These are phyloP conservation scores for Odontomachus brunneus DNA, from an alignment of 1,140 invertebrate genomes.

Conservation along the genomic window DNA sequence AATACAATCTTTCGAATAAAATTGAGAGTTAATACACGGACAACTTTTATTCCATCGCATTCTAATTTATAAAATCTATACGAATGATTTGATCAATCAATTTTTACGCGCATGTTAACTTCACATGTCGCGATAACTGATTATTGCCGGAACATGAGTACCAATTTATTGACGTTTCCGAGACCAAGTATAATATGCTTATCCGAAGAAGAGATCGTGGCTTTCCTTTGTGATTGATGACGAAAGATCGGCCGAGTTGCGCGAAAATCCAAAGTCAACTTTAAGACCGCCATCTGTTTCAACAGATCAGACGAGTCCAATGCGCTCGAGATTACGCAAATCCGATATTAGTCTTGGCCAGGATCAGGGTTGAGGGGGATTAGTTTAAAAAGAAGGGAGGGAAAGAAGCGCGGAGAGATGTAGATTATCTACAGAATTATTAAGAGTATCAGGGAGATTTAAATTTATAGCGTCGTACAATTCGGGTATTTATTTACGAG, in stretches of 20 bases:
- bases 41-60: too few relatives aligned
- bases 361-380: constrained; percentile 10
- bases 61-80: too few relatives aligned
- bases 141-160: neutral
- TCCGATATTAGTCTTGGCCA: constrained; percentile 44
- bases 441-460: neutral
- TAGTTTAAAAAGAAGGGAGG: neutral
- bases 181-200: constrained; percentile 3
- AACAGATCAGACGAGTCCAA: constrained; percentile 34
- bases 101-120: neutral
- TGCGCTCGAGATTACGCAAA: constrained; percentile 49
- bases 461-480: neutral
- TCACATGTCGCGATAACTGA: neutral
- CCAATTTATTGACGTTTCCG: neutral
- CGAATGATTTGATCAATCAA: neutral
- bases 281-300: constrained; percentile 48
- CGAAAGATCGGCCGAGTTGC: neutral
- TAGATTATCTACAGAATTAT: constrained; percentile 24
- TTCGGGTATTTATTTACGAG: too few relatives aligned
- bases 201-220: neutral
- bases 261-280: constrained; percentile 48
- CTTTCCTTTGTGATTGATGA: constrained; percentile 21
- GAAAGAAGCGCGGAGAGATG: neutral
- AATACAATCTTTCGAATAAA: too few relatives aligned
- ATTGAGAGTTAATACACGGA: too few relatives aligned